Conservation (phyloP, 2,888 invertebrate genomes). For the Dolichopus griseipennis region DNA sequence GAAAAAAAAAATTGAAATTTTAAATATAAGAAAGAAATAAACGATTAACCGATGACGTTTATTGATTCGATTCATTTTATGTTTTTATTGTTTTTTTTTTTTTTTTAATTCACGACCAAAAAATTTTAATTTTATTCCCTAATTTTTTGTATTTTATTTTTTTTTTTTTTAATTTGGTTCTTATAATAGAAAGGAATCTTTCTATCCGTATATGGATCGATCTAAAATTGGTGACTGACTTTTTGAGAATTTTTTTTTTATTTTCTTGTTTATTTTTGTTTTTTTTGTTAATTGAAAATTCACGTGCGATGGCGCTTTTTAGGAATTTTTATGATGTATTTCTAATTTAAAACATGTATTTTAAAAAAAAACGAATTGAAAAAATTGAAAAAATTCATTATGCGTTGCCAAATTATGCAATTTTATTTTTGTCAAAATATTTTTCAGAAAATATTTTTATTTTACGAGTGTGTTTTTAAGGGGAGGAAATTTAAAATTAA, state of each 20-base stretch:
- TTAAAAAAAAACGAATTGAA: too few species aligned
- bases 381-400: too few species aligned
- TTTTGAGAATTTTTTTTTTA: too few species aligned
- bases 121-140: too few species aligned
- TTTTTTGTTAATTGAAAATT: background rate
- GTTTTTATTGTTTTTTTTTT: background rate
- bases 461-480: too few species aligned
- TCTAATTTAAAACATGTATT: too few species aligned
- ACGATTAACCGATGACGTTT: background rate
- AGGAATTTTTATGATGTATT: background rate
- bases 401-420: too few species aligned
- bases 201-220: background rate
- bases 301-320: background rate
- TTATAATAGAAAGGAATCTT: background rate
- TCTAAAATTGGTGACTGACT: background rate
- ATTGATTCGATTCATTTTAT: background rate
- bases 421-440: too few species aligned
- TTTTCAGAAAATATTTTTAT: too few species aligned
- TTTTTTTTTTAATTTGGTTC: background rate
- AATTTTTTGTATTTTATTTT: background rate
- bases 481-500: too few species aligned
- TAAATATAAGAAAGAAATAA: background rate
- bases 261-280: background rate
- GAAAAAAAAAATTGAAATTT: too few species aligned
- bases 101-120: background rate